These are phyloP conservation scores for Arizona elegans DNA, from an alignment of 2,113 vertebrate species.

Conservation along the genomic window DNA sequence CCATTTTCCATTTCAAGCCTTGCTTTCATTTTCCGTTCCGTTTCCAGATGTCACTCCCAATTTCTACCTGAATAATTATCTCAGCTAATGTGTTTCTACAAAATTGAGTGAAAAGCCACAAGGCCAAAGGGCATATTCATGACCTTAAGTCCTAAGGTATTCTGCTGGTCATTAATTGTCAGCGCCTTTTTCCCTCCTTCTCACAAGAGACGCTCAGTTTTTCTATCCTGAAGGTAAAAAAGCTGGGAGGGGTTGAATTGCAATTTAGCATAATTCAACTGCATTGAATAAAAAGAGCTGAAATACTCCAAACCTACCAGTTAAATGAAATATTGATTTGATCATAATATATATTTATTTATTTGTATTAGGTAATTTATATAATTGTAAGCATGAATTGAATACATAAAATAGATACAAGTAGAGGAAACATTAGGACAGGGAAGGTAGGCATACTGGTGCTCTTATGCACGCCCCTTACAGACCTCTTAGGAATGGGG, in stretches of 20 bases:
- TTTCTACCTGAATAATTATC: constrained; percentile 6
- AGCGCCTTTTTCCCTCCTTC: constrained; percentile 6
- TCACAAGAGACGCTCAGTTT: constrained; percentile 6
- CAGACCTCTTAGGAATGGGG: too few relatives aligned
- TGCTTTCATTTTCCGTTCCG: background rate
- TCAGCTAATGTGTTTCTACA: background rate
- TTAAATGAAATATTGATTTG: background rate
- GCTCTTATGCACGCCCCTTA: too few relatives aligned
- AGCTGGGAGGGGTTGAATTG: background rate
- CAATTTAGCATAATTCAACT: background rate
- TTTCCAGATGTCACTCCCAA: background rate
- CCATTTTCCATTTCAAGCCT: background rate
- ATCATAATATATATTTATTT: background rate
- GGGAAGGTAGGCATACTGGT: too few relatives aligned
- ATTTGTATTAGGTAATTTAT: too few relatives aligned
- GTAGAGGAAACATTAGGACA: too few relatives aligned
- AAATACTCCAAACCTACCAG: background rate
- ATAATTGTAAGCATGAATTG: too few relatives aligned
- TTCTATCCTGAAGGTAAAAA: background rate
- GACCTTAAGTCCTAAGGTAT: background rate
- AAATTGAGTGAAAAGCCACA: constrained; percentile 1
- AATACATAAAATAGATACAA: too few relatives aligned
- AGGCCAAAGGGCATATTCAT: constrained; percentile 4
- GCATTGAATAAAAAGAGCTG: background rate
- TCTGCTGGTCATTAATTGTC: constrained; percentile 29